These are phyloP conservation scores for Danionella cerebrum DNA, from an alignment of 2,113 vertebrate genomes.

Conservation along the genomic window DNA sequence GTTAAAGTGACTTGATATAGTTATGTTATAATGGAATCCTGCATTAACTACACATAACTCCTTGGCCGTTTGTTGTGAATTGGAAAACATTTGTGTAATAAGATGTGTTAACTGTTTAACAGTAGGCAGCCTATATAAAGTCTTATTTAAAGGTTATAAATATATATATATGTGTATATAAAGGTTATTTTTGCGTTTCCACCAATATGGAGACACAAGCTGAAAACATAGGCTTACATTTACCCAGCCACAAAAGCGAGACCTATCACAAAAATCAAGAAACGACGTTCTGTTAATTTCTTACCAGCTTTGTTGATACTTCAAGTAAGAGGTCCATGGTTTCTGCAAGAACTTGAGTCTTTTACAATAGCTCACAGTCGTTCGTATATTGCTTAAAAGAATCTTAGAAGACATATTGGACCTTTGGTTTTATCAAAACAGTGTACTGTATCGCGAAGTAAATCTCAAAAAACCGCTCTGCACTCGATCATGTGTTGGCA, in stretches of 20 bases:
- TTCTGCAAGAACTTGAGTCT: neutral
- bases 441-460: no score
- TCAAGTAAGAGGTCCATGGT: slow-evolving; percentile 16
- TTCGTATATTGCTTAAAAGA: slow-evolving; percentile 22
- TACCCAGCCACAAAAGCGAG: no score
- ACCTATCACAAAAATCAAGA: neutral
- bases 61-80: no score
- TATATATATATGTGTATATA: neutral
- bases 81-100: no score
- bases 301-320: slow-evolving; percentile 44
- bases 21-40: no score
- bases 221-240: neutral
- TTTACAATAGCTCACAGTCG: neutral
- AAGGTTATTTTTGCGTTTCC: neutral
- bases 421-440: neutral
- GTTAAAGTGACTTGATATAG: no score
- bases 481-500: neutral
- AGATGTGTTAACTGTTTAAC: neutral
- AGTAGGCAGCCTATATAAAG: neutral
- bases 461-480: neutral
- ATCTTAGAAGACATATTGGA: slow-evolving; percentile 37
- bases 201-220: neutral
- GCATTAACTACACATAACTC: no score
- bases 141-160: no score
- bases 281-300: neutral